These are phyloP conservation scores for Pyrgilauda ruficollis DNA, from an alignment of 2,113 vertebrate genomes.

Conservation along the genomic window DNA sequence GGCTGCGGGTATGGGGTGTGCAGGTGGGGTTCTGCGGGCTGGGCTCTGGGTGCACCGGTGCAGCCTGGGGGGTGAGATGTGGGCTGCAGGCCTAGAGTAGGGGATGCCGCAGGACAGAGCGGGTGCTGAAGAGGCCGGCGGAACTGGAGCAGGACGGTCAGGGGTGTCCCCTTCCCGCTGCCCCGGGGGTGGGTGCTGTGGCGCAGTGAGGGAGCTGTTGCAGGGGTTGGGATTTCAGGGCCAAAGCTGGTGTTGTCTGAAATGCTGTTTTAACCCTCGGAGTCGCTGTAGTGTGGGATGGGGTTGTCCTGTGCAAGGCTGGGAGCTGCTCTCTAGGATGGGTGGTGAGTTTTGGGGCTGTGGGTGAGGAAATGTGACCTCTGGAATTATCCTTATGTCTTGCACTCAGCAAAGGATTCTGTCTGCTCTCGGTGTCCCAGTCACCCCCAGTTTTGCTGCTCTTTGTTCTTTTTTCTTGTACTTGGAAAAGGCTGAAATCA, in stretches of 20 bases:
- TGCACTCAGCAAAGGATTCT: background rate
- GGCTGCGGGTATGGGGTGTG: background rate
- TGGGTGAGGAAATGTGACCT: background rate
- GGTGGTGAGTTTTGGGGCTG: background rate
- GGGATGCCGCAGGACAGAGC: too few relatives aligned
- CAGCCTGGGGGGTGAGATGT: background rate
- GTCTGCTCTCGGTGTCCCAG: background rate
- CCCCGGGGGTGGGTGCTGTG: background rate
- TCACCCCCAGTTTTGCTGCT: background rate
- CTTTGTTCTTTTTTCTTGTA: background rate
- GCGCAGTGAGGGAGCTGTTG: fast-evolving
- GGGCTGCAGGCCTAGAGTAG: background rate
- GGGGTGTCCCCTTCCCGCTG: fast-evolving
- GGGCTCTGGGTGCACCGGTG: background rate
- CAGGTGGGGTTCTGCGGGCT: background rate
- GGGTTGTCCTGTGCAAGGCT: too few relatives aligned
- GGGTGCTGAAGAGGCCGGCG: background rate
- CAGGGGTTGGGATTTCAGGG: background rate
- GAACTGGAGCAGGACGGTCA: fast-evolving
- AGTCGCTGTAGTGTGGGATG: fast-evolving
- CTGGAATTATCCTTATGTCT: background rate
- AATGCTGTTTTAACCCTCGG: background rate
- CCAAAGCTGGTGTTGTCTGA: background rate
- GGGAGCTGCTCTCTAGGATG: background rate
- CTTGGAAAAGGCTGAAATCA: background rate